Conservation (phyloP, 92 coral and sea anemone species). For the Epizoanthus stellaris region DNA sequence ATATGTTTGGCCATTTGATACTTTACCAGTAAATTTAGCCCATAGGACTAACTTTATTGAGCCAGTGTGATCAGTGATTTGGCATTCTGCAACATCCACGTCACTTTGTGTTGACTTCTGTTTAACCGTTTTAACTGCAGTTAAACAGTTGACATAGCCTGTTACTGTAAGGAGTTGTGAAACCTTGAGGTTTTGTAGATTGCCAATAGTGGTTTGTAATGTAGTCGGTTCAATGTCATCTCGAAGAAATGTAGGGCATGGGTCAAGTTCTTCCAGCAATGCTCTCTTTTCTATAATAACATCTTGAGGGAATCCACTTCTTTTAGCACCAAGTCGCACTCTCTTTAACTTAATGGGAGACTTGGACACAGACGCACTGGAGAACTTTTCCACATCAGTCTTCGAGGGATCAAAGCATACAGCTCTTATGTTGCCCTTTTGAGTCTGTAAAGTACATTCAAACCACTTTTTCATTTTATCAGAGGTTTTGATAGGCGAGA, state of each 20-base stretch:
- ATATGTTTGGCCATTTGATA: slow-evolving; percentile 12
- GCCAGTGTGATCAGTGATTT: slow-evolving; percentile 24
- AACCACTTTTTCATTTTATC: too few species aligned
- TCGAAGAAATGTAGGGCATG: not conserved
- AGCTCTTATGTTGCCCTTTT: not conserved
- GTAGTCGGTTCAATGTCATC: slow-evolving; percentile 16
- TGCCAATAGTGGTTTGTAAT: slow-evolving; percentile 28
- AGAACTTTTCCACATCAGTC: slow-evolving; percentile 5
- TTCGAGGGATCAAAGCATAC: slow-evolving; percentile 27
- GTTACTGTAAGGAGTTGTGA: slow-evolving; percentile 29
- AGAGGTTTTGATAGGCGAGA: too few species aligned
- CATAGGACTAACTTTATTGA: slow-evolving; percentile 13
- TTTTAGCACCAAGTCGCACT: slow-evolving; percentile 6
- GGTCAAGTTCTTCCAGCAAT: not conserved
- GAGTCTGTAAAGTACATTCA: too few species aligned
- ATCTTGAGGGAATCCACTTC: slow-evolving; percentile 25
- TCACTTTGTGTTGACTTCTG: slow-evolving; percentile 2
- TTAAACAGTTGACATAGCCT: slow-evolving; percentile 20
- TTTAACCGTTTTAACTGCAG: not conserved
- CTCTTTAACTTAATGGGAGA: slow-evolving; percentile 23
- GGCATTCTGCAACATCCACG: slow-evolving; percentile 8
- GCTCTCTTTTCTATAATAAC: slow-evolving; percentile 17
- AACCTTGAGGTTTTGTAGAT: slow-evolving; percentile 11
- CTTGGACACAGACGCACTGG: slow-evolving; percentile 15
- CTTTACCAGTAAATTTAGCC: not conserved